phyloP scores from a whole-genome alignment of 2,113 vertebrate genomes.

The Tympanuchus pallidicinctus region DNA sequence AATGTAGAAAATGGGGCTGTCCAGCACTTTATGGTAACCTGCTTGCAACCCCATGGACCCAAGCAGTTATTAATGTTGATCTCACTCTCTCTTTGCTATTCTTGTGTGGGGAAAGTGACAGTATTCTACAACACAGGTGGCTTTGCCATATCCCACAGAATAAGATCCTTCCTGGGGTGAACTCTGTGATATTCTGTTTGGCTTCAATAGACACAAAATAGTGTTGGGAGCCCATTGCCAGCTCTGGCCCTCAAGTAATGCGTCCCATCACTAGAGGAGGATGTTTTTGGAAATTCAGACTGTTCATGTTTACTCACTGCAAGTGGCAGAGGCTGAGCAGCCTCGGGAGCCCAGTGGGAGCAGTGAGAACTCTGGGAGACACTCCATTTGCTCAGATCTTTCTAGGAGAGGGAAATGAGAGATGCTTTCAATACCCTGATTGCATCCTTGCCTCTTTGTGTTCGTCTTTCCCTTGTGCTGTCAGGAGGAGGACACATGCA shows the following conservation, averaged over 20 bases:
- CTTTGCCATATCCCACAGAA: background rate
- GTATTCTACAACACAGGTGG: background rate
- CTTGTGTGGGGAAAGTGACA: background rate
- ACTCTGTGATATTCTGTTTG: background rate
- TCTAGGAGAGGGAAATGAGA: no score
- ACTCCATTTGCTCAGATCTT: no score
- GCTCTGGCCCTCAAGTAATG: background rate
- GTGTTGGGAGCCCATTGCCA: background rate
- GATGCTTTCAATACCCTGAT: no score
- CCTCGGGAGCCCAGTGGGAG: no score
- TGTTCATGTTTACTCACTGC: background rate
- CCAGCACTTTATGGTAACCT: no score
- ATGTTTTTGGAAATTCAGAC: background rate
- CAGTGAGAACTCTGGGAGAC: no score
- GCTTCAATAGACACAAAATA: background rate
- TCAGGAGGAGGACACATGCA: background rate
- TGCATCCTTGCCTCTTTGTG: no score
- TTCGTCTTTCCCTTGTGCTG: no score
- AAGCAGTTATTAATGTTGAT: background rate
- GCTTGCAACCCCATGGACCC: background rate
- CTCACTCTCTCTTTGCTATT: background rate
- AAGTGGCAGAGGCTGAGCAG: no score
- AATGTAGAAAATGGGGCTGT: background rate
- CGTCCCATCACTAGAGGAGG: background rate
- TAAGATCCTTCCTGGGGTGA: background rate